These are phyloP conservation scores for Butorides virescens DNA, from an alignment of 2,113 vertebrate species.

Conservation along the genomic window DNA sequence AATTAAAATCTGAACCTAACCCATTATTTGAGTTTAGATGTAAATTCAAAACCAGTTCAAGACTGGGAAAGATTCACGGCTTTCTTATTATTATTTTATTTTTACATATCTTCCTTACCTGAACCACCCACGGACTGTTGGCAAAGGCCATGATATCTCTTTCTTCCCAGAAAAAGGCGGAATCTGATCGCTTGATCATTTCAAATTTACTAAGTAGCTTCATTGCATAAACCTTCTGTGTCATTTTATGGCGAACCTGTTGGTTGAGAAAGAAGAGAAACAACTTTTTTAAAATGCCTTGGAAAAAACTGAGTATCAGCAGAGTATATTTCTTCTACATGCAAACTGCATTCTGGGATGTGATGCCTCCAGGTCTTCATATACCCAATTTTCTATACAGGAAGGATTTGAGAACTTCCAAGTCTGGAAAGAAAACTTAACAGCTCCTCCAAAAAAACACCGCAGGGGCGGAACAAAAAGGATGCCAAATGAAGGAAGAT, in stretches of 20 bases:
- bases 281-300: background rate
- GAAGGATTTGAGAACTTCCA: background rate
- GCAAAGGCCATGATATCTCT: slow-evolving; percentile 98
- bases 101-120: slow-evolving; percentile 77
- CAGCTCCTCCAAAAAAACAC: background rate
- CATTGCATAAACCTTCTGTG: slow-evolving; percentile 98
- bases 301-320: background rate
- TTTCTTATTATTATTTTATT: background rate
- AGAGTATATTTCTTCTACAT: background rate
- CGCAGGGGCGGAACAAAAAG: background rate
- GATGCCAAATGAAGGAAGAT: background rate
- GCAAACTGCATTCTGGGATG: background rate
- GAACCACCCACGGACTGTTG: slow-evolving; percentile 97
- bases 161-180: slow-evolving; percentile 99
- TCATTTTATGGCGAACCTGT: slow-evolving; percentile 95
- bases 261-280: slow-evolving; percentile 11
- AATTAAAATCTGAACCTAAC: background rate
- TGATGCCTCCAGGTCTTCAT: background rate
- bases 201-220: slow-evolving; percentile 99
- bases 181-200: slow-evolving; percentile 99
- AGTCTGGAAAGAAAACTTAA: background rate
- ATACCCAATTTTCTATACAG: background rate
- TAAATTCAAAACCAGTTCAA: background rate
- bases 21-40: background rate
- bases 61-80: background rate